Evolutionary conservation across 2,113 vertebrate species (phyloP).

Genomic region (Amblyopsis rosae): DNA sequence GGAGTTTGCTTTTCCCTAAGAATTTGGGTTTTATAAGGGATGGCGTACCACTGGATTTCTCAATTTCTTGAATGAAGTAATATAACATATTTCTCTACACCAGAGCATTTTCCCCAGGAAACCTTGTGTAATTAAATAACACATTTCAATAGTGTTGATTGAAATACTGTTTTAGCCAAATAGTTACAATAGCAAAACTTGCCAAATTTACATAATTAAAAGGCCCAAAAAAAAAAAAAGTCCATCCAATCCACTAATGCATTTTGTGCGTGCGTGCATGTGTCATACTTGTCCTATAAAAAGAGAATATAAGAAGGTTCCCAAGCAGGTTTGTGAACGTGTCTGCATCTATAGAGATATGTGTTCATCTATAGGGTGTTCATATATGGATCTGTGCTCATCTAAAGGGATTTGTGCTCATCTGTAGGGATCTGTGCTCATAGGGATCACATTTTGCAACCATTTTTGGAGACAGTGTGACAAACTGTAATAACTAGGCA

Average conservation of each 20-base stretch:
- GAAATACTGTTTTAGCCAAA: too few relatives aligned
- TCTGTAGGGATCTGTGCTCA: background rate
- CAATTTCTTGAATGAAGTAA: too few relatives aligned
- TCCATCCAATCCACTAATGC: too few relatives aligned
- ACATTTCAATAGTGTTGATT: too few relatives aligned
- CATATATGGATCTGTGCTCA: slow-evolving; percentile 41
- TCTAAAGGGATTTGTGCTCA: too few relatives aligned
- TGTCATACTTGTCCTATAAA: background rate
- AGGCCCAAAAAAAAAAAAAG: background rate
- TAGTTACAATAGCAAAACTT: background rate
- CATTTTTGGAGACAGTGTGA: slow-evolving; percentile 37
- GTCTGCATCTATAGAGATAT: background rate
- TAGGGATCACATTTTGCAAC: background rate
- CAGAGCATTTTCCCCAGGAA: too few relatives aligned
- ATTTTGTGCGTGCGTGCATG: background rate
- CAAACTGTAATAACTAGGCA: too few relatives aligned
- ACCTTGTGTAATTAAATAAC: too few relatives aligned
- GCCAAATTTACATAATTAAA: background rate
- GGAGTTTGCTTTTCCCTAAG: too few relatives aligned
- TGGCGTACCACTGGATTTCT: too few relatives aligned
- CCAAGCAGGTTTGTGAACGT: background rate
- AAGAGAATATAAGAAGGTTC: slow-evolving; percentile 3
- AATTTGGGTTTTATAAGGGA: too few relatives aligned
- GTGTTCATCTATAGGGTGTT: slow-evolving; percentile 36
- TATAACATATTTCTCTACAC: too few relatives aligned